phyloP scores from a whole-genome alignment of 2,113 vertebrate genomes.

The Spermophilus dauricus region DNA sequence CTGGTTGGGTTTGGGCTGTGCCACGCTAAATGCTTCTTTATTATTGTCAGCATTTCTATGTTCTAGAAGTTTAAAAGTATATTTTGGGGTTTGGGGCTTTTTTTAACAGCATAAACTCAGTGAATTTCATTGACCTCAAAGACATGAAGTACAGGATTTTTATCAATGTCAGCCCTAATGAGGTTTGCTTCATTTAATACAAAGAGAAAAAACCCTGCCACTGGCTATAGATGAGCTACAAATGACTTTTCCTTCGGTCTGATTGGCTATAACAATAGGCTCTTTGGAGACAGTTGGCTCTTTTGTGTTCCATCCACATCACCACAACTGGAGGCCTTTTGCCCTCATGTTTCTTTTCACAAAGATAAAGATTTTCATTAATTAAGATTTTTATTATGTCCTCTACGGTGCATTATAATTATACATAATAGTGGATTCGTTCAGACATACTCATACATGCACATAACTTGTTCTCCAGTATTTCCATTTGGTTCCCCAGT shows the following conservation, averaged over 20 bases:
- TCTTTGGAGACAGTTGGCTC: background rate
- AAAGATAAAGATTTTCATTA: background rate
- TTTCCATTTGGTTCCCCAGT: too few species aligned
- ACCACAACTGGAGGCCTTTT: background rate
- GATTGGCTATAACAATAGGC: background rate
- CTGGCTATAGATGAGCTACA: background rate
- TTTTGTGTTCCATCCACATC: background rate
- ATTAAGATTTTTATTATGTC: too few species aligned
- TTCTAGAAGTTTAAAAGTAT: background rate
- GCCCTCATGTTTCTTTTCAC: background rate
- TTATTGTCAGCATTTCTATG: background rate
- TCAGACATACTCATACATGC: too few species aligned
- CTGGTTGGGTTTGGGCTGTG: conserved; percentile 1
- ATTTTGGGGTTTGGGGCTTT: background rate
- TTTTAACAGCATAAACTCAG: background rate
- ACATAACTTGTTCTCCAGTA: too few species aligned
- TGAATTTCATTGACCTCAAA: background rate
- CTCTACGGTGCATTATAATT: too few species aligned
- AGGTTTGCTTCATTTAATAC: background rate
- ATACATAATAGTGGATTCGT: too few species aligned
- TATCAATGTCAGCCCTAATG: background rate
- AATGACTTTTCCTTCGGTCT: background rate
- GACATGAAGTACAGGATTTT: background rate
- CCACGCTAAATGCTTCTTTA: background rate
- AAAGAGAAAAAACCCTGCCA: background rate